A percentile compares a stretch with the other conserved stretches of the same genome.
These are phyloP conservation scores for Rhingia rostrata DNA, from an alignment of 2,888 invertebrate genomes.

Conservation along the genomic window DNA sequence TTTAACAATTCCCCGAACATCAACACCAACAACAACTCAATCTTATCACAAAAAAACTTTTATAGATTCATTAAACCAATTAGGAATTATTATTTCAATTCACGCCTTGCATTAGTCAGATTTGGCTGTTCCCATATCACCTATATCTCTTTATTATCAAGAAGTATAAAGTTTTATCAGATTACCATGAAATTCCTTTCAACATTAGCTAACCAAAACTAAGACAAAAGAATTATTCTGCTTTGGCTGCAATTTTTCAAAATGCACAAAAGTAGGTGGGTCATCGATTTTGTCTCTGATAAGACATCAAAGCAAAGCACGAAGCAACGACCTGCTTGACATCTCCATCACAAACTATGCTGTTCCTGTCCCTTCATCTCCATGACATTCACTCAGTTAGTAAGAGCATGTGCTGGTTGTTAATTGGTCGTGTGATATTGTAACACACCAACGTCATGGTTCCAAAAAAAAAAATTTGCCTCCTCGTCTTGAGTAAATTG, in stretches of 20 bases:
- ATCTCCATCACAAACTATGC: background rate
- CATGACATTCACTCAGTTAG: constrained; percentile 19
- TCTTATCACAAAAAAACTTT: background rate
- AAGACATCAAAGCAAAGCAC: background rate
- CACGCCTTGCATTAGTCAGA: constrained; percentile 37
- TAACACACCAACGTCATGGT: background rate
- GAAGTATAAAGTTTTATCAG: constrained; percentile 11
- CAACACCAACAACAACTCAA: too few species aligned
- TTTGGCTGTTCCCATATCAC: constrained; percentile 9
- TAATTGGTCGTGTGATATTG: constrained; percentile 1
- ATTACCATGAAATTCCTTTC: constrained; percentile 11
- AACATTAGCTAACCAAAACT: constrained; percentile 3
- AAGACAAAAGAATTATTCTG: constrained; percentile 30
- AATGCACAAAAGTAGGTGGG: background rate
- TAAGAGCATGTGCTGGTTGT: constrained; percentile 18
- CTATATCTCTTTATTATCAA: constrained; percentile 27
- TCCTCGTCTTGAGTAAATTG: constrained; percentile 1
- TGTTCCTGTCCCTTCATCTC: constrained; percentile 8
- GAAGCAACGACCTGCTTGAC: background rate
- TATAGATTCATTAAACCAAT: background rate
- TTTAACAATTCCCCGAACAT: too few species aligned
- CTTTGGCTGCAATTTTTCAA: constrained; percentile 4
- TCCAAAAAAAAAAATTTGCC: background rate
- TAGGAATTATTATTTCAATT: background rate
- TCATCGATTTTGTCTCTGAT: constrained; percentile 29